Evolutionary conservation across 2,113 vertebrate species (phyloP).

Genomic region (Vimba vimba): DNA sequence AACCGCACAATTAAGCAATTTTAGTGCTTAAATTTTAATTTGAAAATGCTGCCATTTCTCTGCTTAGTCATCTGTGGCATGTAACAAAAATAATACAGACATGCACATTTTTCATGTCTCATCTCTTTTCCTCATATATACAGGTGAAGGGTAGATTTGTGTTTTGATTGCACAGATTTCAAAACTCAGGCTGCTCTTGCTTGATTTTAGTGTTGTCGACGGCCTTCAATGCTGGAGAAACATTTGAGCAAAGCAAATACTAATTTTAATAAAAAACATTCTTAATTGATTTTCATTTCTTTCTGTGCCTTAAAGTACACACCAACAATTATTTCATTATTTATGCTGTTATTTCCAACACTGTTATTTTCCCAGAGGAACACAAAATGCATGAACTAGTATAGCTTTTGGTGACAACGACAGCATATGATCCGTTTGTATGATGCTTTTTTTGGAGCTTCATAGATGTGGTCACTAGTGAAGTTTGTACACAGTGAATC

Average conservation of each 20-base stretch:
- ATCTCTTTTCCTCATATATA: not conserved
- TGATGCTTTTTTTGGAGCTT: not conserved
- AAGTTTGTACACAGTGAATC: not conserved
- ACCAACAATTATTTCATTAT: not conserved
- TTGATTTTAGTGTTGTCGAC: not conserved
- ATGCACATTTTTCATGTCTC: slow-evolving; percentile 53
- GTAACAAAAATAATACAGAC: slow-evolving; percentile 38
- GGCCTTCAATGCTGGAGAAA: not conserved
- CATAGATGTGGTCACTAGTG: no score
- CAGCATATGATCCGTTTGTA: not conserved
- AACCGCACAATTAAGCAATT: slow-evolving; percentile 90
- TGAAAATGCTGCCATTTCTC: slow-evolving; percentile 75
- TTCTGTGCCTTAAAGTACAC: not conserved
- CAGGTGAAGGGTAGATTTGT: not conserved
- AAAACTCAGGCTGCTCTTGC: not conserved
- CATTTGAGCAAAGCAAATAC: not conserved
- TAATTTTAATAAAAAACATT: not conserved
- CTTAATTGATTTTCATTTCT: not conserved
- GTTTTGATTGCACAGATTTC: not conserved
- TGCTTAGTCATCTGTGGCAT: slow-evolving; percentile 54
- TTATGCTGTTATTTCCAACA: not conserved
- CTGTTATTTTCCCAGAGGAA: not conserved
- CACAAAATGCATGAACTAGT: not conserved
- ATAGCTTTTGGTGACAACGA: not conserved
- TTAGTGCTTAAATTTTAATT: slow-evolving; percentile 85